Evolutionary conservation across 1,140 invertebrate genomes (phyloP).

Genomic region (Euura lappo): DNA sequence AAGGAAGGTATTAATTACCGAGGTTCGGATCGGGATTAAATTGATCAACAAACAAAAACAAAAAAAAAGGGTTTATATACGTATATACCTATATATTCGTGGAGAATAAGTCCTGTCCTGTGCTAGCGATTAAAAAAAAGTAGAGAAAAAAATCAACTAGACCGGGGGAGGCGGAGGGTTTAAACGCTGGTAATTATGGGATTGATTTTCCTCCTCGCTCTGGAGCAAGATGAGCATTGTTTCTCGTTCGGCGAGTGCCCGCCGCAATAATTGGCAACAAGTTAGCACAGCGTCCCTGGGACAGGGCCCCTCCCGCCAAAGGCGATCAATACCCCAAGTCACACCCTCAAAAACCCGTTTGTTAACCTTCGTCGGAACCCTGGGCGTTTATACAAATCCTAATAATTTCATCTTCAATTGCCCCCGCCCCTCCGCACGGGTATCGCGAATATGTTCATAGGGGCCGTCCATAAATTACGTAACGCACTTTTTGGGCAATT

Average conservation of each 20-base stretch:
- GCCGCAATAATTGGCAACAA: conserved; percentile 6
- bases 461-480: too few species aligned
- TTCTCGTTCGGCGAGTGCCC: neutral
- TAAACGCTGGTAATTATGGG: neutral
- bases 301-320: neutral
- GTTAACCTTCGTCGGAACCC: neutral
- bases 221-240: neutral
- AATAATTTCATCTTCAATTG: too few species aligned
- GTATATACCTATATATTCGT: too few species aligned
- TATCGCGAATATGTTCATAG: too few species aligned
- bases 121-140: neutral
- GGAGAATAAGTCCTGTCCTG: too few species aligned
- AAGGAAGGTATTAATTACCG: neutral
- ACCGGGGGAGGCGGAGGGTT: neutral
- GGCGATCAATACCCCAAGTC: conserved; percentile 3
- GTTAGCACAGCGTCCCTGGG: neutral
- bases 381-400: neutral
- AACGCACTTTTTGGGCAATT: too few species aligned
- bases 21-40: neutral
- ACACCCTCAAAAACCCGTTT: conserved; percentile 6
- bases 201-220: neutral
- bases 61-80: too few species aligned
- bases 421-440: too few species aligned
- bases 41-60: neutral
- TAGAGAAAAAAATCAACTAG: neutral